phyloP scores from a whole-genome alignment of 2,797 vertebrate species.

The Simalia tracyae region DNA sequence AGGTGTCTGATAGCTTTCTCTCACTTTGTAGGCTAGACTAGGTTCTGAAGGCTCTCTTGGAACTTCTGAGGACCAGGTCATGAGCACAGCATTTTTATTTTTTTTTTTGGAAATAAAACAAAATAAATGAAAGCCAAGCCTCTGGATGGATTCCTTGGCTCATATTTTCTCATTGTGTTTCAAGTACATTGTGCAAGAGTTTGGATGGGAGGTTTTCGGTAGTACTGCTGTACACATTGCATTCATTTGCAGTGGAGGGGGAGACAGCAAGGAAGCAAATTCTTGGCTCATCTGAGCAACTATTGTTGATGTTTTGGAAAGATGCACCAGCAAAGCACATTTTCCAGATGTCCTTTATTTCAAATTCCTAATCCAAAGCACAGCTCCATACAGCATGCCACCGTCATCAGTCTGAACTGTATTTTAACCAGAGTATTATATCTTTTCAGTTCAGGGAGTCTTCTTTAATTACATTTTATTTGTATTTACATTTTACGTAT shows the following conservation, averaged over 20 bases:
- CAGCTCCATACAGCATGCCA: not conserved
- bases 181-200: slow-evolving; percentile 45
- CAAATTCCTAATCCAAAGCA: not conserved
- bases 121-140: slow-evolving; percentile 23
- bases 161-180: slow-evolving; percentile 53
- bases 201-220: slow-evolving; percentile 30
- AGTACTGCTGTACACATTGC: slow-evolving; percentile 42
- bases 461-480: not conserved
- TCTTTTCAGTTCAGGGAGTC: not conserved
- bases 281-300: slow-evolving; percentile 23
- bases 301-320: not conserved
- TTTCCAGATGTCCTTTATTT: not conserved
- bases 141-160: slow-evolving; percentile 38
- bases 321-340: not conserved
- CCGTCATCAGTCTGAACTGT: not conserved
- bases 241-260: slow-evolving; percentile 27
- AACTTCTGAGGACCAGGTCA: slow-evolving; percentile 26
- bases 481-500: not conserved
- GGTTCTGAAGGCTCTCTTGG: slow-evolving; percentile 27
- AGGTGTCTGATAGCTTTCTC: slow-evolving; percentile 35
- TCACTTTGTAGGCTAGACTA: slow-evolving; percentile 25
- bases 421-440: not conserved
- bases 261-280: slow-evolving; percentile 40
- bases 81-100: slow-evolving; percentile 27
- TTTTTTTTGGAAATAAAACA: slow-evolving; percentile 27